Evolutionary conservation across 2,797 vertebrate genomes (phyloP), one percentile per base, ranked within the genome.

Genomic region (Phylloscopus collybita): DNA sequence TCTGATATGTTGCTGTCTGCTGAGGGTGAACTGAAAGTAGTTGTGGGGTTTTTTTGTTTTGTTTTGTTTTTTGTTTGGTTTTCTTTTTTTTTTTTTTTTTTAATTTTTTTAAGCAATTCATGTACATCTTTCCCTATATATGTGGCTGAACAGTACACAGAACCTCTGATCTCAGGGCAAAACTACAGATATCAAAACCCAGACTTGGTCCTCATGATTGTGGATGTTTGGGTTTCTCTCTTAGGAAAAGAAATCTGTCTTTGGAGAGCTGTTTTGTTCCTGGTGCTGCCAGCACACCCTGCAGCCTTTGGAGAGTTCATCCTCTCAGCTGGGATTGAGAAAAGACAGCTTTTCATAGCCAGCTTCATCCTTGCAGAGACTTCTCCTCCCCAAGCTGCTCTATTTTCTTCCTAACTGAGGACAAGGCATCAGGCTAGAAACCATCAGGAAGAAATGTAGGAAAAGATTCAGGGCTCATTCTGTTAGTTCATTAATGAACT

Each of bases 111-210:
- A 2, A 64, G 21, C 12, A 25, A 4, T 36, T 81, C 1, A 2
- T 4, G 2, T 25, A 1, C 14, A 8, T 57, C 29, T 79, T 29
- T 10, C 7, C 4, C 0, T 7, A 0, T 44, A 7, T 40, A 0
- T 13, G 11, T 30, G 32, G 16, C 64, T 79, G 34, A 69, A 25
- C 15, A 59, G 29, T 54, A n/a, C 2, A 1, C 29, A 47, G 42
- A 61, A 49, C 11, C 4, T 57, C 16, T 47, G 38, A 53, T 47
- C 7, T 45, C 7, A 18, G 32, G 32, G 70, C 9, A 64, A 38
- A 45, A 27, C 21, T 40, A 2, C 17, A 18, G 40, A 38, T 22
- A 7, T n/a, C 26, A 50, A 72, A 72, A 2, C 38, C 10, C 61
- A 38, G 30, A 11, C 23, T 4, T 22, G 5, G 10, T 47, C 3